phyloP scores from a whole-genome alignment of 2,888 invertebrate genomes.

The Erynnis tages region DNA sequence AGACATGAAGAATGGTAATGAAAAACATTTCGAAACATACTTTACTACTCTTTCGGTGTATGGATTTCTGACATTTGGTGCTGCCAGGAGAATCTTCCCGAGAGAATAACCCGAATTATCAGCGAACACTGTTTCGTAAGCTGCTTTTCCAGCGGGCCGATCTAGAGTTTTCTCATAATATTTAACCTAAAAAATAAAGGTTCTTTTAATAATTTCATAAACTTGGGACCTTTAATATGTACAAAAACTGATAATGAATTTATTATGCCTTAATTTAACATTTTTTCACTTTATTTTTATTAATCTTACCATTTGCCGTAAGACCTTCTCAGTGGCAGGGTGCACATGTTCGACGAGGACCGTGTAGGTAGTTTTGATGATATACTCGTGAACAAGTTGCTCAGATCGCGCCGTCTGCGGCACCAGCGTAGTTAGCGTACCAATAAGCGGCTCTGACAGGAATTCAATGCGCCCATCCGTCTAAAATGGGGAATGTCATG shows the following conservation, averaged over 20 bases:
- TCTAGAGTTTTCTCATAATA: slow-evolving; percentile 94
- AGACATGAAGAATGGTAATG: too few species aligned
- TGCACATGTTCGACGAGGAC: slow-evolving; percentile 68
- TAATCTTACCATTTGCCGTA: slow-evolving; percentile 61
- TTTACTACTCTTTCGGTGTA: slow-evolving; percentile 89
- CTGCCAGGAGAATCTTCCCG: slow-evolving; percentile 89
- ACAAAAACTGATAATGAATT: too few species aligned
- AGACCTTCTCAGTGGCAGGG: slow-evolving; percentile 69
- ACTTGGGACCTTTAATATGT: too few species aligned
- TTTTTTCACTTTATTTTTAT: too few species aligned
- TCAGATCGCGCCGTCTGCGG: slow-evolving; percentile 62
- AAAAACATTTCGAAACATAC: too few species aligned
- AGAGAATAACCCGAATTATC: slow-evolving; percentile 84
- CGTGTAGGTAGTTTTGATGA: slow-evolving; percentile 66
- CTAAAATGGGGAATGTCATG: slow-evolving; percentile 39
- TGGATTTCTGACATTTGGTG: slow-evolving; percentile 88
- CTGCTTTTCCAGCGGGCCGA: slow-evolving; percentile 89
- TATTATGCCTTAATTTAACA: too few species aligned
- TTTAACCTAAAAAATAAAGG: slow-evolving; percentile 82
- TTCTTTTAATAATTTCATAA: too few species aligned
- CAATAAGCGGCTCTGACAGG: slow-evolving; percentile 64
- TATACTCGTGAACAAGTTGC: slow-evolving; percentile 70
- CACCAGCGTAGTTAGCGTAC: slow-evolving; percentile 60
- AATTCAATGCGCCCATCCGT: slow-evolving; percentile 74
- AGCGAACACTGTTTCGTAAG: slow-evolving; percentile 91